A percentile compares a stretch with the other conserved stretches of the same genome.
These are phyloP conservation scores for Saccopteryx bilineata DNA, from an alignment of 2,113 vertebrate species.

Conservation along the genomic window DNA sequence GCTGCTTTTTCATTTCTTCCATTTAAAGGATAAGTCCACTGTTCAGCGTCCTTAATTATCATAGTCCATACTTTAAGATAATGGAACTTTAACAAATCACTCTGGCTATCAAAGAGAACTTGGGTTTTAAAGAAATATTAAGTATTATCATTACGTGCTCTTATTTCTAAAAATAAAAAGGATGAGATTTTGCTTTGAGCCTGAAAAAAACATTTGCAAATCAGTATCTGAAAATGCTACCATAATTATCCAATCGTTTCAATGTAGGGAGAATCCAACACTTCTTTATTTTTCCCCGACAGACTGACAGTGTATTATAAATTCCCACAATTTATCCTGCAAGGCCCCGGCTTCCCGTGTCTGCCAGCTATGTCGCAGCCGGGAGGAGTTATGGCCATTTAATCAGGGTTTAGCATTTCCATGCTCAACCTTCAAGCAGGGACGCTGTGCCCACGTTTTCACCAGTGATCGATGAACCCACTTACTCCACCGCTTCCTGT, in stretches of 20 bases:
- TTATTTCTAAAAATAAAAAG: slow-evolving; percentile 60
- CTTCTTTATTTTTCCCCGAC: neutral
- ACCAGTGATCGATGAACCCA: slow-evolving; percentile 82
- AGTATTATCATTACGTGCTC: neutral
- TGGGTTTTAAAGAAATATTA: slow-evolving; percentile 27
- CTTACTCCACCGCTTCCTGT: slow-evolving; percentile 67
- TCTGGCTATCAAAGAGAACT: slow-evolving; percentile 30
- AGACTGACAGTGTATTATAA: slow-evolving; percentile 73
- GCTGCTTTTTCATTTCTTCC: slow-evolving; percentile 43
- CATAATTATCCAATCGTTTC: slow-evolving; percentile 51
- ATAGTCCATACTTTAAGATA: slow-evolving; percentile 34
- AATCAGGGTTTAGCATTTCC: slow-evolving; percentile 81
- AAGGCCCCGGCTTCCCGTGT: slow-evolving; percentile 70
- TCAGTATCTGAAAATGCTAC: slow-evolving; percentile 60
- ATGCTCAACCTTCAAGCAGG: slow-evolving; percentile 81
- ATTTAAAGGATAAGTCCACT: slow-evolving; percentile 18
- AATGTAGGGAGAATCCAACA: neutral
- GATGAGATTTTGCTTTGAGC: neutral
- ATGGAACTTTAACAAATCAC: slow-evolving; percentile 57
- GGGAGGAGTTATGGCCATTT: slow-evolving; percentile 86
- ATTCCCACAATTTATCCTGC: slow-evolving; percentile 78
- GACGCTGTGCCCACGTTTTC: slow-evolving; percentile 73
- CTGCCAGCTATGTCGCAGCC: slow-evolving; percentile 76
- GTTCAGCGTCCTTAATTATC: slow-evolving; percentile 50
- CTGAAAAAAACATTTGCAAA: slow-evolving; percentile 71